These are phyloP conservation scores for Tautogolabrus adspersus DNA, from an alignment of 2,113 vertebrate species.

Conservation along the genomic window DNA sequence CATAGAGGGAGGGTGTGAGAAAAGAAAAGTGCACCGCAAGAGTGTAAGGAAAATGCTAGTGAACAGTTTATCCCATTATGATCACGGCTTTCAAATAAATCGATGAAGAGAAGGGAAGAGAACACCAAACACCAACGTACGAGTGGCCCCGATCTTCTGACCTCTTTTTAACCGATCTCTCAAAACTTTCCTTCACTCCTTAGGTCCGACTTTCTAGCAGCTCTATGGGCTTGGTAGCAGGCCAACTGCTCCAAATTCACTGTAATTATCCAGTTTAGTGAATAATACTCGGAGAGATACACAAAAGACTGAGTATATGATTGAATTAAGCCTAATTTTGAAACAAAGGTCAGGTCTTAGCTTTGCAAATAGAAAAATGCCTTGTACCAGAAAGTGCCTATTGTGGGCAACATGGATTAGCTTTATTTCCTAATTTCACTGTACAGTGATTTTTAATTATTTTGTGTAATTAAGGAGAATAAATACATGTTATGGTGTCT, in stretches of 20 bases:
- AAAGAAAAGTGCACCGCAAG: conserved; percentile 32
- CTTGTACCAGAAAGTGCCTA: conserved; percentile 68
- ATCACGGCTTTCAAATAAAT: conserved; percentile 14
- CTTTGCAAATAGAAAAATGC: conserved; percentile 71
- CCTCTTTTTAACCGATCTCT: conserved; percentile 19
- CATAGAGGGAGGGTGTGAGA: conserved; percentile 2
- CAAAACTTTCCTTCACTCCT: conserved; percentile 9
- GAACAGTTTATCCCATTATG: conserved; percentile 64
- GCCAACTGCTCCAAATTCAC: conserved; percentile 64
- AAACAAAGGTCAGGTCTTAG: conserved; percentile 72
- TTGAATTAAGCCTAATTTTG: conserved; percentile 67
- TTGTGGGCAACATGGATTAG: conserved; percentile 67
- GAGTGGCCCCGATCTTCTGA: conserved; percentile 1
- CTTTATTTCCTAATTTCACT: conserved; percentile 82
- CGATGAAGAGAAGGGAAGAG: conserved; percentile 6
- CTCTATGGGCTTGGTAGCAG: conserved; percentile 35
- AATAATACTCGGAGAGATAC: conserved; percentile 60
- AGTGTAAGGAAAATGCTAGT: conserved; percentile 63
- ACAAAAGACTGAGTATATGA: conserved; percentile 60
- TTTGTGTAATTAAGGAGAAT: conserved; percentile 77
- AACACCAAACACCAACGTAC: background rate
- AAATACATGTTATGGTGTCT: conserved; percentile 67
- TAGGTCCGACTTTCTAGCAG: conserved; percentile 34
- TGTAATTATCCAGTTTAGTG: conserved; percentile 81
- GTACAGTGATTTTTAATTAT: conserved; percentile 82